Evolutionary conservation across 2,888 invertebrate species (phyloP).

Genomic region (Hofmannophila pseudospretella): DNA sequence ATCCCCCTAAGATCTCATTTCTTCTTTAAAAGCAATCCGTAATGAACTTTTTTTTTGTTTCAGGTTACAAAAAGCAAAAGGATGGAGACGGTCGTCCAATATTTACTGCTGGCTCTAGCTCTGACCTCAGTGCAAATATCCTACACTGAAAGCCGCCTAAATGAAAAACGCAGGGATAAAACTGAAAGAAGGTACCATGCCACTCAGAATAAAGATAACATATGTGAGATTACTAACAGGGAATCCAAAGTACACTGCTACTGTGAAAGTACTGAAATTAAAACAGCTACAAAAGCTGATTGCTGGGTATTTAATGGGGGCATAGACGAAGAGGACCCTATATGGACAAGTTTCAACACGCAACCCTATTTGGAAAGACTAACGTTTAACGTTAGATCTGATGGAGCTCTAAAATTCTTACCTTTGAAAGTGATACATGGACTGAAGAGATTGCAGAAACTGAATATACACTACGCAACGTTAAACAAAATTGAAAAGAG

Average conservation of each 20-base stretch:
- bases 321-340: conserved; percentile 81
- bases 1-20: neutral
- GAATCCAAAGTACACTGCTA: conserved; percentile 81
- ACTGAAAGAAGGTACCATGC: conserved; percentile 62
- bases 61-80: conserved; percentile 48
- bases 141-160: conserved; percentile 70
- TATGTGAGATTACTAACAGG: conserved; percentile 76
- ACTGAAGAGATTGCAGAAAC: conserved; percentile 80
- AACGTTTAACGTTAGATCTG: conserved; percentile 83
- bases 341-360: conserved; percentile 85
- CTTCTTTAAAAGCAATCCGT: conserved; percentile 15
- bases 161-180: conserved; percentile 75
- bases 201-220: conserved; percentile 66
- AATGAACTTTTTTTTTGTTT: conserved; percentile 40
- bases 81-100: conserved; percentile 69
- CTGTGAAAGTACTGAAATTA: conserved; percentile 78
- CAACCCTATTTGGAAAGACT: conserved; percentile 83
- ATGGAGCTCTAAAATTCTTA: conserved; percentile 82
- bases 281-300: conserved; percentile 82
- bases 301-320: conserved; percentile 87
- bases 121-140: conserved; percentile 75
- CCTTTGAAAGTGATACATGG: conserved; percentile 83
- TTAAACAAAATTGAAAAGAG: conserved; percentile 83
- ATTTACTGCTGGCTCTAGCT: conserved; percentile 71
- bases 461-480: conserved; percentile 85